phyloP scores from a whole-genome alignment of 2,888 invertebrate genomes.

The Phymatocera aterrima region DNA sequence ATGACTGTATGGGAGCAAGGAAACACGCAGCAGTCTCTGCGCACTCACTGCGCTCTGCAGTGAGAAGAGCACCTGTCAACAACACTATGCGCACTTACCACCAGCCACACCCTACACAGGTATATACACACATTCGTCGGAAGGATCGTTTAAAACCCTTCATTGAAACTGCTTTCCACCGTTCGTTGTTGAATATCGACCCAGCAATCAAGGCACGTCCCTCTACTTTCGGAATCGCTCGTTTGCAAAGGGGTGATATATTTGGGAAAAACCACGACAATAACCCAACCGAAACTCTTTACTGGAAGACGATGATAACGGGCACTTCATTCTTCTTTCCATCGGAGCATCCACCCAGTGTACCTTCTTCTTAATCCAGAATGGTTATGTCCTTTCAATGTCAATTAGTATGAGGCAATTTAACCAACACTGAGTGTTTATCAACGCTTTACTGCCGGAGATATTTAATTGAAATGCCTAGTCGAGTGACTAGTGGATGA shows the following conservation, averaged over 20 bases:
- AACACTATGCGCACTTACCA: conserved; percentile 36
- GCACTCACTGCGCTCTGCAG: conserved; percentile 12
- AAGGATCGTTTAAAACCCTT: conserved; percentile 38
- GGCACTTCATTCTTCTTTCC: conserved; percentile 30
- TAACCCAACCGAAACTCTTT: conserved; percentile 10
- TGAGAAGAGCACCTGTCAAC: conserved; percentile 38
- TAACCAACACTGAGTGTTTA: no score
- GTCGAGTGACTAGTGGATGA: conserved; percentile 29
- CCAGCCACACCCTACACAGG: conserved; percentile 22
- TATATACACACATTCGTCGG: neutral
- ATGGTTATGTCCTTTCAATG: no score
- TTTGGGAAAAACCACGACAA: conserved; percentile 31
- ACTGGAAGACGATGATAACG: conserved; percentile 7
- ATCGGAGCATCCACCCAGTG: conserved; percentile 20
- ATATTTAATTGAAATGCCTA: conserved; percentile 25
- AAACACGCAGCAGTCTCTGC: neutral
- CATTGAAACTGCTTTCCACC: conserved; percentile 9
- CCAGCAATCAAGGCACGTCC: conserved; percentile 12
- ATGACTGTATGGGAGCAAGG: neutral
- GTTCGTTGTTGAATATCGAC: conserved; percentile 36
- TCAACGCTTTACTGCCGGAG: conserved; percentile 13
- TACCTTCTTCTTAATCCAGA: no score
- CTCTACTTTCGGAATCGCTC: neutral
- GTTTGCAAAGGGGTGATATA: conserved; percentile 32
- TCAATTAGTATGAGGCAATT: no score